These are phyloP conservation scores for Cichladusa arquata DNA, from an alignment of 2,113 vertebrate genomes.

Conservation along the genomic window DNA sequence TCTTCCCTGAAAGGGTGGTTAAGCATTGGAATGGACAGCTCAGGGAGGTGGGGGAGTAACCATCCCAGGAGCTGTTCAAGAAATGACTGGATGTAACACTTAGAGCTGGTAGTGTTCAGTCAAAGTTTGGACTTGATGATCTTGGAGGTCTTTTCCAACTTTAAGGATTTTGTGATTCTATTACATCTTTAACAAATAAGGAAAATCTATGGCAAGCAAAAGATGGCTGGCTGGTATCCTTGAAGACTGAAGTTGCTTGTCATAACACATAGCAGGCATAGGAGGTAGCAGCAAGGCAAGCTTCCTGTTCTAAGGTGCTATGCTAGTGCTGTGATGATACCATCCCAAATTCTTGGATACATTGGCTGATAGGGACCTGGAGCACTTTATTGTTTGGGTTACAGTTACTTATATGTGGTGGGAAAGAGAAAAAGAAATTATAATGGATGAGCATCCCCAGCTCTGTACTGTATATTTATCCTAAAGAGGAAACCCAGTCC, in stretches of 20 bases:
- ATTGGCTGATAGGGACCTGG: neutral
- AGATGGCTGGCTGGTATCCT: neutral
- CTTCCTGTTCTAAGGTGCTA: neutral
- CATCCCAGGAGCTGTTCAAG: neutral
- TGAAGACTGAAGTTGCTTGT: neutral
- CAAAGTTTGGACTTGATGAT: neutral
- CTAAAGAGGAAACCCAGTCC: neutral
- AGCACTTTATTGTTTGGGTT: neutral
- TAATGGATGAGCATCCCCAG: neutral
- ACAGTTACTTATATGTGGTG: neutral
- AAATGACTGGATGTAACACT: fast-evolving
- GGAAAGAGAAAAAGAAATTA: neutral
- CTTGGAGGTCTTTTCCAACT: neutral
- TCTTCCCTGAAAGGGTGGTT: neutral
- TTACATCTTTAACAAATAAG: neutral
- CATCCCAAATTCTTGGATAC: neutral
- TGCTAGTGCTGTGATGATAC: neutral
- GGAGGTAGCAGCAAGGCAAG: neutral
- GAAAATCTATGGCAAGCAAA: neutral
- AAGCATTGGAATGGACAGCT: neutral
- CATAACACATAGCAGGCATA: neutral
- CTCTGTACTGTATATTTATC: neutral
- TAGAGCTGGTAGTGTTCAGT: too few species aligned
- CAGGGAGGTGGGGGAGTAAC: neutral
- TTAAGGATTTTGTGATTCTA: neutral